Conservation (phyloP, 2,797 vertebrate species). For the Taeniopygia guttata region DNA sequence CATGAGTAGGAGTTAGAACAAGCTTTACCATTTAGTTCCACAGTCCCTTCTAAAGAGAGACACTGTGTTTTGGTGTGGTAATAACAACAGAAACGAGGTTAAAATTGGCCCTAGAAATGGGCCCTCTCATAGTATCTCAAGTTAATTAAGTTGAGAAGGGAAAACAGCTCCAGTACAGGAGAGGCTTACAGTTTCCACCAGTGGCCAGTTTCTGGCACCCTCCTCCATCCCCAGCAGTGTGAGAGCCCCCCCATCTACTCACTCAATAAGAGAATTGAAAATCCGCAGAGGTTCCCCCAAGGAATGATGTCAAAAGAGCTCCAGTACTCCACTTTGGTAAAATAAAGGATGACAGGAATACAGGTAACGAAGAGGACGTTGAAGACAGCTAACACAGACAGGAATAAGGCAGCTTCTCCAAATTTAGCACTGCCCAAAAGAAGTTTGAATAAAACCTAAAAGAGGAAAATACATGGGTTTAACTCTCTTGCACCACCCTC, state of each 20-base stretch:
- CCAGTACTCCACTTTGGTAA: constrained; percentile 93
- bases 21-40: not conserved
- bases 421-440: constrained; percentile 95
- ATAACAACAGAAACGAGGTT: not conserved
- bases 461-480: constrained; percentile 21
- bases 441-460: constrained; percentile 95
- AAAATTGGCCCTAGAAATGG: not conserved
- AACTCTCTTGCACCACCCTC: not conserved
- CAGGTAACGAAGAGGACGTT: constrained; percentile 91
- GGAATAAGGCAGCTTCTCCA: constrained; percentile 95
- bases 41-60: not conserved
- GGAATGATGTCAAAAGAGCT: constrained; percentile 84
- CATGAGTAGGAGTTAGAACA: not conserved
- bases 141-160: not conserved
- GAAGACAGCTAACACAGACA: constrained; percentile 89
- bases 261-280: constrained; percentile 91
- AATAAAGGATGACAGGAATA: constrained; percentile 91
- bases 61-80: not conserved
- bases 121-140: not conserved
- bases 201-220: not conserved
- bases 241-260: constrained; percentile 20
- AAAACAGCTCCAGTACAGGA: not conserved
- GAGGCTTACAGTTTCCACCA: not conserved
- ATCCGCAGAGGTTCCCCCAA: constrained; percentile 92
- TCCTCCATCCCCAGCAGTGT: not conserved